Percentiles rank a stretch among this genome's conserved stretches.
Conservation (phyloP, 2,888 invertebrate genomes). For the Pristionchus fissidentatus region DNA sequence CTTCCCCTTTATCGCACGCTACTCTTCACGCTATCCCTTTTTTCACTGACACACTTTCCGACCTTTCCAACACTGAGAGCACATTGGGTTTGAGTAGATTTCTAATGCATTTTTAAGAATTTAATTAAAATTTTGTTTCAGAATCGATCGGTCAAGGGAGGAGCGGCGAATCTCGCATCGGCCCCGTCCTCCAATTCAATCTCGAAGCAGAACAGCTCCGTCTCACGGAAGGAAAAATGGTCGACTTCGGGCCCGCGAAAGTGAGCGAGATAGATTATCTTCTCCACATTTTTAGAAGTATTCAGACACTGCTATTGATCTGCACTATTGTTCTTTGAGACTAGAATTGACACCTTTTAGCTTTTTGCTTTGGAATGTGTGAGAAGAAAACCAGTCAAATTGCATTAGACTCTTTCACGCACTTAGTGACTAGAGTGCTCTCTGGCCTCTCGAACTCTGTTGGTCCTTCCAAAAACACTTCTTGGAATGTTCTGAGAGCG, state of each 20-base stretch:
- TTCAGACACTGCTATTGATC: no score
- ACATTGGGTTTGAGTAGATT: no score
- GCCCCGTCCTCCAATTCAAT: conserved; percentile 47
- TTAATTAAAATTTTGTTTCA: conserved; percentile 36
- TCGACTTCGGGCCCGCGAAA: conserved; percentile 2
- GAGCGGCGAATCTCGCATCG: background rate
- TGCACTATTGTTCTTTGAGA: no score
- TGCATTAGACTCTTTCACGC: no score
- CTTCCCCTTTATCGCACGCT: background rate
- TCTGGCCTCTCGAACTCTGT: no score
- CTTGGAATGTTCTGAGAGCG: no score
- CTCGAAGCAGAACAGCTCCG: conserved; percentile 36
- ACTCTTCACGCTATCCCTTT: background rate
- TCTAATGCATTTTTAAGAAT: background rate
- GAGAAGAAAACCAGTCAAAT: no score
- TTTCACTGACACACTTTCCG: background rate
- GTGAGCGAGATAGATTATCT: background rate
- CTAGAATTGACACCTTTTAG: no score
- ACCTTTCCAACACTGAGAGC: background rate
- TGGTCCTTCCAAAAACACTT: no score
- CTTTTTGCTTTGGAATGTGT: no score
- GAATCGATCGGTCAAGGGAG: conserved; percentile 27
- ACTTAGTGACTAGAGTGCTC: no score
- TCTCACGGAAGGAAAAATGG: conserved; percentile 36
- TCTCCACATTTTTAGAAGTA: background rate